These are phyloP conservation scores for Thripadectes ignobilis DNA, from an alignment of 2,797 vertebrate species.

Conservation along the genomic window DNA sequence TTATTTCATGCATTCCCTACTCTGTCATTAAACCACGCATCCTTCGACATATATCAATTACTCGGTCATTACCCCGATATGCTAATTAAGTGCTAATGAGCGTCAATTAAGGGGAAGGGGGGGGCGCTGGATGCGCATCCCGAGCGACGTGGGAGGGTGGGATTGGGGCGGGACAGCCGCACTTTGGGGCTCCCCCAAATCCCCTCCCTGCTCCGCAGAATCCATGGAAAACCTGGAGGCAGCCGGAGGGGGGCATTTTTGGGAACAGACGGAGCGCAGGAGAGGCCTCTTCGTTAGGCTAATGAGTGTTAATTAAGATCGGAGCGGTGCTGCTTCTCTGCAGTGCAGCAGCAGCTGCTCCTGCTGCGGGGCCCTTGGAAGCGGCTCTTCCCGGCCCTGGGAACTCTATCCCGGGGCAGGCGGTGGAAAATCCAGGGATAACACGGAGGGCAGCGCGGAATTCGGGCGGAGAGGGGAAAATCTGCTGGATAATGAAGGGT, in stretches of 20 bases:
- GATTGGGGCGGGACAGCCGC: neutral
- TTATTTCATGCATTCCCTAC: no score
- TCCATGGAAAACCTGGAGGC: accelerated
- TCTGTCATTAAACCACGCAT: no score
- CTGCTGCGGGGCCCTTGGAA: neutral
- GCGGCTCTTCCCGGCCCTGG: neutral
- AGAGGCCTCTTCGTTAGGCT: neutral
- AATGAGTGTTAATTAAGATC: neutral
- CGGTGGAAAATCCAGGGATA: neutral
- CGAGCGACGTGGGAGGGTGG: neutral
- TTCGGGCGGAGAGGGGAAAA: neutral
- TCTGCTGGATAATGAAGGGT: neutral
- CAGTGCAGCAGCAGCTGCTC: neutral
- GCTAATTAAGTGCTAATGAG: no score
- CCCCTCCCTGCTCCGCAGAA: neutral
- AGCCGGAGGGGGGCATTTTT: neutral
- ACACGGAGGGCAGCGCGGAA: accelerated
- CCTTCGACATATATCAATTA: no score
- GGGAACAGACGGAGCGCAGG: accelerated
- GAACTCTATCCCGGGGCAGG: neutral
- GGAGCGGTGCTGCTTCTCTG: neutral
- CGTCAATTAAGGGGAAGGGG: neutral
- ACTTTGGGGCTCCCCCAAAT: neutral
- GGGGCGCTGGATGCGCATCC: no score
- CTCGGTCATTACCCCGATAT: no score